Evolutionary conservation across 1,140 invertebrate genomes (phyloP), one percentile per base, ranked within the genome.

Genomic region (Anastrepha obliqua): DNA sequence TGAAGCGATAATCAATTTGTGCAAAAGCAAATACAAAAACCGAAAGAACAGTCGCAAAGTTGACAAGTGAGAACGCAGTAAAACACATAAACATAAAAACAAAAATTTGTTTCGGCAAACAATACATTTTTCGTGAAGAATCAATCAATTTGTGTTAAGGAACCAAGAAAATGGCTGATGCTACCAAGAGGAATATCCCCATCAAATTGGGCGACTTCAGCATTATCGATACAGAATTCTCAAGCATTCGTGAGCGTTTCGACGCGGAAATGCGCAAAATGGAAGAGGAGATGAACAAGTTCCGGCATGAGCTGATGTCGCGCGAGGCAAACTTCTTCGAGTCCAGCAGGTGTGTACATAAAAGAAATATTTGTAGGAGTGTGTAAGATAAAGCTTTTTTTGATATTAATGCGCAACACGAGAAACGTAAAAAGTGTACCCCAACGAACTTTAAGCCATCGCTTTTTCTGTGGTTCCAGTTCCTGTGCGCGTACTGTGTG

Each of bases 251-350:
- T 89, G 98, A 99, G 93, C 95, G 98, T 88, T 99, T 99, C 93
- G 98, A 99, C 93, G 96, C 91, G 51, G 98, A 99, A 95, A 99
- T 99, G 98, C 95, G 96, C 90, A 97, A 98, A 94, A 99, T 99
- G 97, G 98, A 99, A 94, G 98, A 99, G 90, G 98, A 99, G 94
- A 99, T 99, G 98, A 97, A 97, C 93, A 97, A 97, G 94, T 98
- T 99, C 95, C 95, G 98, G 89, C 97, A 97, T 88, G 98, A 99
- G 93, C 94, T 99, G 86, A 97, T 98, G 96, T 98, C 98, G 93
- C 95, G 97, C 90, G 98, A 98, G 94, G 97, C 96, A 90, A 97
- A 97, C 93, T 98, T 98, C 94, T 98, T 98, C 94, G 97, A 97
- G 94, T 97, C 95, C 91, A 97, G 97, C 92, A 97, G 97, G 97